Evolutionary conservation across 2,888 invertebrate genomes (phyloP).

Genomic region (Anthophora plumipes): DNA sequence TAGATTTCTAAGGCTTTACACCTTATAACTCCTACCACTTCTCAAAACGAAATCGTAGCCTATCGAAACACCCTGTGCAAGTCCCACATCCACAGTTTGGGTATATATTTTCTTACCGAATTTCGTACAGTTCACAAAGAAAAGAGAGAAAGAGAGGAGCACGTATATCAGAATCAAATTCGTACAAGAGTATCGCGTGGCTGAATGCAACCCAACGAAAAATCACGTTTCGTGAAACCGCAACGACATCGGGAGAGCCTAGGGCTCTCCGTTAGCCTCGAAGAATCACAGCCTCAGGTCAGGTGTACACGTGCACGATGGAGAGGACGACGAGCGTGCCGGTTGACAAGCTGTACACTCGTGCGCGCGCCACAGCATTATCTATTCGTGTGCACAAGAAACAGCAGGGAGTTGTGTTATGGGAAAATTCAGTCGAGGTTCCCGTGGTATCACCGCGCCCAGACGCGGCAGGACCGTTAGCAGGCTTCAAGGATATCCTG

Average conservation of each 20-base stretch:
- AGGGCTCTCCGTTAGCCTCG: constrained; percentile 42
- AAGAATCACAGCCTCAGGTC: constrained; percentile 10
- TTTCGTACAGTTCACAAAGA: too few species aligned
- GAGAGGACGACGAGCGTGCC: constrained; percentile 24
- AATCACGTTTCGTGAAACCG: constrained; percentile 21
- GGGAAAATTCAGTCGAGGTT: constrained; percentile 79
- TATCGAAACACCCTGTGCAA: neutral
- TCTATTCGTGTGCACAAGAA: constrained; percentile 51
- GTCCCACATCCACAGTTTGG: neutral
- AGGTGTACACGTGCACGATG: constrained; percentile 49
- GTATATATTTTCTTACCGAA: too few species aligned
- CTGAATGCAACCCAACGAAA: neutral
- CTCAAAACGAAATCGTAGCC: too few species aligned
- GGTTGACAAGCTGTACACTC: constrained; percentile 48
- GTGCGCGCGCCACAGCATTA: constrained; percentile 49
- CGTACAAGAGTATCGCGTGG: neutral
- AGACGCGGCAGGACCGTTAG: constrained; percentile 78
- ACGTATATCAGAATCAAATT: neutral
- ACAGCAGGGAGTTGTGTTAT: constrained; percentile 64
- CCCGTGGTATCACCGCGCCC: constrained; percentile 62
- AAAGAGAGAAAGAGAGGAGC: too few species aligned
- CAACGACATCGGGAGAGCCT: constrained; percentile 39
- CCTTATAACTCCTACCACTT: too few species aligned
- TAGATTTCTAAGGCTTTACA: too few species aligned
- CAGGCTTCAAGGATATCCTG: constrained; percentile 83